phyloP scores from a whole-genome alignment of 2,797 vertebrate species.

The Myripristis jacobus region DNA sequence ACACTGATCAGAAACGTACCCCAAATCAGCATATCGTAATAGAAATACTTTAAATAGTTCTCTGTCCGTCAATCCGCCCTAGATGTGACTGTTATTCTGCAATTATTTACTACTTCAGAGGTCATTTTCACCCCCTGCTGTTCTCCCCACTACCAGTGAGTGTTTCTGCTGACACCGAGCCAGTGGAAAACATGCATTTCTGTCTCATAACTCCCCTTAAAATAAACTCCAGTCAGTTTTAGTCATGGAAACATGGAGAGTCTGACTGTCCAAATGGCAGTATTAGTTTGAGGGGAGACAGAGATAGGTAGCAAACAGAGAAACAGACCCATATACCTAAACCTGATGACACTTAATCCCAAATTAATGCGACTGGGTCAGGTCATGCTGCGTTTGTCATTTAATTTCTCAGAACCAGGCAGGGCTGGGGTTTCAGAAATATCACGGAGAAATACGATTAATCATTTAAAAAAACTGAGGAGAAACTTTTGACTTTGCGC shows the following conservation, averaged over 20 bases:
- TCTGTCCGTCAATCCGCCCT: not conserved
- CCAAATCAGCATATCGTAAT: not conserved
- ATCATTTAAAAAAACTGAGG: slow-evolving; percentile 25
- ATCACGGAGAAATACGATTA: too few species aligned
- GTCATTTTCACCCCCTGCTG: not conserved
- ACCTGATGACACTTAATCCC: slow-evolving; percentile 11
- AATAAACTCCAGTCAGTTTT: slow-evolving; percentile 14
- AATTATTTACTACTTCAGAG: slow-evolving; percentile 6
- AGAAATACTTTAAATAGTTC: not conserved
- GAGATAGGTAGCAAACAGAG: slow-evolving; percentile 4
- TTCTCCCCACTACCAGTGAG: not conserved
- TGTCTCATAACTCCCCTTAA: not conserved
- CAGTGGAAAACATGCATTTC: not conserved
- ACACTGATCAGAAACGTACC: too few species aligned
- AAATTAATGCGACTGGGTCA: slow-evolving; percentile 1
- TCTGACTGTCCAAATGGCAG: not conserved
- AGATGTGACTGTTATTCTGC: not conserved
- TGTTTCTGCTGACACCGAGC: slow-evolving; percentile 16
- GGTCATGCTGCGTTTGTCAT: slow-evolving; percentile 11
- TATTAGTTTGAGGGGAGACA: slow-evolving; percentile 16
- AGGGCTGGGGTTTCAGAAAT: too few species aligned
- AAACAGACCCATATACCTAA: slow-evolving; percentile 1
- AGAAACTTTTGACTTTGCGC: not conserved
- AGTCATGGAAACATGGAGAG: slow-evolving; percentile 17
- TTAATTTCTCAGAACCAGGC: too few species aligned